Evolutionary conservation across 2,113 vertebrate genomes (phyloP).

Genomic region (Nycticebus coucang): DNA sequence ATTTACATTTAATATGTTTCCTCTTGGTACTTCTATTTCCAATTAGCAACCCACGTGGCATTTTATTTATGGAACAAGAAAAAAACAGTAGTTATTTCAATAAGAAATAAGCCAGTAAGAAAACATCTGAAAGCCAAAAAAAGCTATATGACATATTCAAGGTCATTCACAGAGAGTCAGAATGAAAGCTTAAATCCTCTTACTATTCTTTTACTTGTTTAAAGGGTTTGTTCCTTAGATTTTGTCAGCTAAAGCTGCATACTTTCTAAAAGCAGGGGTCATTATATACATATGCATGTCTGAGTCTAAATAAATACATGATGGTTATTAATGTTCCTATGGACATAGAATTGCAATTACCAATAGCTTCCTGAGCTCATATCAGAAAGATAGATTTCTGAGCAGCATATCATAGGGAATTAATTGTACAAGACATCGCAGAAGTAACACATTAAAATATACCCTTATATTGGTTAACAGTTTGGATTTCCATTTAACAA

Average conservation of each 20-base stretch:
- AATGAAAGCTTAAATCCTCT: not conserved
- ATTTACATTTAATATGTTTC: not conserved
- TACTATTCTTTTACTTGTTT: not conserved
- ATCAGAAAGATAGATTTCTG: too few species aligned
- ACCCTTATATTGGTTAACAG: not conserved
- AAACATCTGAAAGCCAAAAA: conserved; percentile 22
- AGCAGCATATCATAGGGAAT: not conserved
- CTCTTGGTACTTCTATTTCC: not conserved
- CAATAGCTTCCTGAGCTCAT: not conserved
- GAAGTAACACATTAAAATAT: not conserved
- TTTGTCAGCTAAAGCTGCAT: not conserved
- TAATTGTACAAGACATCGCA: not conserved
- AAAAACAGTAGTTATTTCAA: conserved; percentile 13
- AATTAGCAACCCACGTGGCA: not conserved
- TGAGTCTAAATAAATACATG: not conserved
- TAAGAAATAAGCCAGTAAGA: not conserved
- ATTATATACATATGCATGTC: not conserved
- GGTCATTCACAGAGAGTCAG: not conserved
- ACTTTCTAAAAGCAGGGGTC: not conserved
- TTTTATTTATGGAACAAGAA: conserved; percentile 31
- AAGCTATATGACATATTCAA: not conserved
- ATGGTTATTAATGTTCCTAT: not conserved
- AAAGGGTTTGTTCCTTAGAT: not conserved
- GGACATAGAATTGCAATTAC: not conserved
- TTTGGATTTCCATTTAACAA: not conserved